Evolutionary conservation across 2,888 invertebrate species (phyloP).

Genomic region (Xestoiulus laeticollis): DNA sequence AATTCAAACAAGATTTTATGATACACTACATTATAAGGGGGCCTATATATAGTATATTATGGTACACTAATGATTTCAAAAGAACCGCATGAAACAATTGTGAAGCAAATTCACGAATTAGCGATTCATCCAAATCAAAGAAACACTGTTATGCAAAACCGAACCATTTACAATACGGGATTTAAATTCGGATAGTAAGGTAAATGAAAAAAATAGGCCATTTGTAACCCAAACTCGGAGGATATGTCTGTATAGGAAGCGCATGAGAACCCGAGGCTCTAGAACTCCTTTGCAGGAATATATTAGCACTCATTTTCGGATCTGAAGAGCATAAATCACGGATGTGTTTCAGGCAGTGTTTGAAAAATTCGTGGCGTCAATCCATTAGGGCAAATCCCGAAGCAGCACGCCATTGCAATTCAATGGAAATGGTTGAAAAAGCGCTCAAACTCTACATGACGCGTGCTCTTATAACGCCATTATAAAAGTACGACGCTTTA

Average conservation of each 20-base stretch:
- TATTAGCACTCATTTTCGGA: conserved; percentile 13
- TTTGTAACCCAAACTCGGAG: neutral
- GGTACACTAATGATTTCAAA: too few species aligned
- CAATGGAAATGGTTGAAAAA: neutral
- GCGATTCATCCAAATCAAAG: neutral
- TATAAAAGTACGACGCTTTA: neutral
- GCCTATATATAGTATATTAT: too few species aligned
- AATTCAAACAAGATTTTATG: too few species aligned
- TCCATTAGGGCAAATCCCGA: neutral
- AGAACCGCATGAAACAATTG: neutral
- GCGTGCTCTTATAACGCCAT: neutral
- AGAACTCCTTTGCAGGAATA: neutral
- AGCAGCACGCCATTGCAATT: neutral
- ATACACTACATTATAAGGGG: too few species aligned
- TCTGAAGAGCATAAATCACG: neutral
- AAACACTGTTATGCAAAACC: neutral
- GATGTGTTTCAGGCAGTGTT: neutral
- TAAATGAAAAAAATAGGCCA: neutral
- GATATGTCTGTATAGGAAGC: neutral
- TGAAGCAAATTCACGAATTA: neutral
- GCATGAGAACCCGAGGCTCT: neutral
- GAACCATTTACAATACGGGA: neutral
- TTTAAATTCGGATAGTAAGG: neutral
- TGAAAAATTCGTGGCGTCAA: neutral
- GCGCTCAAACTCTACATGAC: neutral